Evolutionary conservation across 2,797 vertebrate genomes (phyloP).

Genomic region (Cossypha polioptera): DNA sequence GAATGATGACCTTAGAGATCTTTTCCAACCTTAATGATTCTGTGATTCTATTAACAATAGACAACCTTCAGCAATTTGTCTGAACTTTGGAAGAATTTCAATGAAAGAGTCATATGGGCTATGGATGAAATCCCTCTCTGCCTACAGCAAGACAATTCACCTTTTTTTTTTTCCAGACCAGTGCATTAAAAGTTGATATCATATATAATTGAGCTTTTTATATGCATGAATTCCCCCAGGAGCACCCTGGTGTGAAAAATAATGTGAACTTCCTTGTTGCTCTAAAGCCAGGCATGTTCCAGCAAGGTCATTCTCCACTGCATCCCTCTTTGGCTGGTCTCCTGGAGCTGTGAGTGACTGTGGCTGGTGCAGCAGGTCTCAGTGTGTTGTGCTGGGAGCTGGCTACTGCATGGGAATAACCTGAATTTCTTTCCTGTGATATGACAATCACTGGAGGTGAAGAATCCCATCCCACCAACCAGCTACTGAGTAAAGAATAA

Average conservation of each 20-base stretch:
- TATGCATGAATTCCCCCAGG: neutral
- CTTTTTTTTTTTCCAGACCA: neutral
- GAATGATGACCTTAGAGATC: neutral
- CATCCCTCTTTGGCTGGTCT: neutral
- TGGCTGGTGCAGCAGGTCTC: neutral
- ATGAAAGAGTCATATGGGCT: neutral
- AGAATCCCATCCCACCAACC: neutral
- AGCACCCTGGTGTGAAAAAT: neutral
- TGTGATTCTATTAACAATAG: neutral
- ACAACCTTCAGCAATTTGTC: slow-evolving; percentile 1
- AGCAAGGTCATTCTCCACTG: neutral
- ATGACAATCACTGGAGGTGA: neutral
- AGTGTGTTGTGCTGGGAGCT: neutral
- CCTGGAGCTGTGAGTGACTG: neutral
- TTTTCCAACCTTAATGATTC: neutral
- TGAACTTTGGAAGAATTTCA: slow-evolving; percentile 35
- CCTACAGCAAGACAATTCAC: neutral
- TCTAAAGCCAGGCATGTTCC: neutral
- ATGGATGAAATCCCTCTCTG: neutral
- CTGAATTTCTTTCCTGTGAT: neutral
- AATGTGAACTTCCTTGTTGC: fast-evolving
- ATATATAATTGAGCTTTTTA: neutral
- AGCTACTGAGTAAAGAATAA: neutral
- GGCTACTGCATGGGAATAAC: fast-evolving
- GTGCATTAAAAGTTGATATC: neutral